phyloP scores from a whole-genome alignment of 2,113 vertebrate species.

The Toxotes chatareus region DNA sequence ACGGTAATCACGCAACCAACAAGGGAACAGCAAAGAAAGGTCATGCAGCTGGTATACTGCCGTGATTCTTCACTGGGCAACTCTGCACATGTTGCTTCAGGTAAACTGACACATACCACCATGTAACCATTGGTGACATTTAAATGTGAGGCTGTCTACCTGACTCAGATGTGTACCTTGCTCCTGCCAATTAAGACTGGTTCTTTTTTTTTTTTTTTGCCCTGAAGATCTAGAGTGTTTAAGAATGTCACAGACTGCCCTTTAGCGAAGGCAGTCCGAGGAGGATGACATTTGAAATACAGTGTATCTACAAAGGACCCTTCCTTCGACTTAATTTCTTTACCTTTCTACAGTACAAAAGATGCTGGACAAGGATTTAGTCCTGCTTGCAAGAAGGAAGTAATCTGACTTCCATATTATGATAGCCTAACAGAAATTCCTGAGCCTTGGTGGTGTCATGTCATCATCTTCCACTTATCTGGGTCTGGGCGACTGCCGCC shows the following conservation, averaged over 20 bases:
- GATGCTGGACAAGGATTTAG: slow-evolving; percentile 8
- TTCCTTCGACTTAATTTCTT: slow-evolving; percentile 22
- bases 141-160: slow-evolving; percentile 70
- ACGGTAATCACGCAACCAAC: slow-evolving; percentile 25
- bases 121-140: slow-evolving; percentile 77
- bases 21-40: slow-evolving; percentile 59
- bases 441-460: neutral
- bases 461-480: too few species aligned
- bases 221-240: slow-evolving; percentile 59
- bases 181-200: slow-evolving; percentile 71
- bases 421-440: neutral
- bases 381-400: neutral
- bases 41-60: slow-evolving; percentile 44
- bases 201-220: slow-evolving; percentile 36
- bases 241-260: slow-evolving; percentile 71
- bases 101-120: slow-evolving; percentile 50
- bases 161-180: slow-evolving; percentile 58
- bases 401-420: neutral
- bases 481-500: too few species aligned
- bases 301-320: slow-evolving; percentile 48
- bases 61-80: slow-evolving; percentile 23
- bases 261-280: slow-evolving; percentile 55
- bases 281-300: slow-evolving; percentile 78
- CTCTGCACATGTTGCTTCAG: slow-evolving; percentile 44
- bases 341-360: slow-evolving; percentile 23